A percentile compares a stretch with the other conserved stretches of the same genome.
Evolutionary conservation across 2,113 vertebrate species (phyloP).

Genomic region (Pterophyllum scalare): DNA sequence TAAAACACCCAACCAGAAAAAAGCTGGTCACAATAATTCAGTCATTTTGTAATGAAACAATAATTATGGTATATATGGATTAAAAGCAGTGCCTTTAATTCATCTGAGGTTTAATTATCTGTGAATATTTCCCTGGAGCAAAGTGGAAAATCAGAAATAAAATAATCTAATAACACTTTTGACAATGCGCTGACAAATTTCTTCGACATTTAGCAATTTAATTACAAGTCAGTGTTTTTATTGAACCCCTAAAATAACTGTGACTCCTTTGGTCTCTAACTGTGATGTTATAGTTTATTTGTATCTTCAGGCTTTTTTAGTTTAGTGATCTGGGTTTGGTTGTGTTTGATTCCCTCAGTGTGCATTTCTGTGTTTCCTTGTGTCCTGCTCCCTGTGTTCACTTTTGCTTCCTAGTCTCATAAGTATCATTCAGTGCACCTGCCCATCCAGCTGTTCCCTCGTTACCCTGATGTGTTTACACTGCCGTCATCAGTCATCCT

Average conservation of each 20-base stretch:
- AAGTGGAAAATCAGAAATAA: neutral
- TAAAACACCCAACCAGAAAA: neutral
- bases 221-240: neutral
- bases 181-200: no score
- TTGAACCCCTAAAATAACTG: neutral
- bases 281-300: no score
- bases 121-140: neutral
- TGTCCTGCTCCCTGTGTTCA: no score
- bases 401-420: no score
- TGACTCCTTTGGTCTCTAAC: neutral
- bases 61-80: neutral
- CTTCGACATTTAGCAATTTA: slow-evolving; percentile 1
- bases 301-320: no score
- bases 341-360: no score
- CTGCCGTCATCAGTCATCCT: no score
- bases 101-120: neutral
- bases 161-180: neutral
- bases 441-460: no score
- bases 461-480: no score
- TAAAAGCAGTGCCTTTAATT: neutral
- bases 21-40: neutral
- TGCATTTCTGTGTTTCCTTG: no score
- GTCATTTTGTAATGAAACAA: neutral
- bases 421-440: no score
- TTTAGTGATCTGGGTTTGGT: no score